Evolutionary conservation across 2,888 invertebrate genomes (phyloP).

Genomic region (Pristionchus entomophagus): DNA sequence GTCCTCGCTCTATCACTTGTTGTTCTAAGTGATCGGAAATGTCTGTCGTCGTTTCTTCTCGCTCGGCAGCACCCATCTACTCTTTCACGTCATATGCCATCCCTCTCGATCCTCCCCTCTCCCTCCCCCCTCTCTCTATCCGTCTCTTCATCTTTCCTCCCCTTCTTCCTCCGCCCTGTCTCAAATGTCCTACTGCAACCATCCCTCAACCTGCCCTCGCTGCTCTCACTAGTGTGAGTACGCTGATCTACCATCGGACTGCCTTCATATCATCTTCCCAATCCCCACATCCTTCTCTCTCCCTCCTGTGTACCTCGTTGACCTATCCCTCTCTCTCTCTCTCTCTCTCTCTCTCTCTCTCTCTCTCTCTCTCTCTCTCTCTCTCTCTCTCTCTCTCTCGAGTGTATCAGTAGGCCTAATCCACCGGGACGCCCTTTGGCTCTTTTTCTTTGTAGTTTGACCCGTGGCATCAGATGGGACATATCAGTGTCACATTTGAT

Average conservation of each 20-base stretch:
- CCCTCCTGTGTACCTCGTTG: background rate
- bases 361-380: background rate
- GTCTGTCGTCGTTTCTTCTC: conserved; percentile 10
- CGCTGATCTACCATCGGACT: conserved; percentile 21
- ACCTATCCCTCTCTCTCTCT: background rate
- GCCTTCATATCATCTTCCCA: background rate
- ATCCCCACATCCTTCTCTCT: background rate
- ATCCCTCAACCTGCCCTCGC: conserved; percentile 6
- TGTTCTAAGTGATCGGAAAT: conserved; percentile 9
- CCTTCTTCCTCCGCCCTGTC: conserved; percentile 33
- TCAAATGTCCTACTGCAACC: conserved; percentile 33
- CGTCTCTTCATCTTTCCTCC: background rate
- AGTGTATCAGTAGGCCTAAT: conserved; percentile 29
- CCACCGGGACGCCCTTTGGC: background rate
- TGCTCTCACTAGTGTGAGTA: conserved; percentile 18
- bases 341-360: background rate
- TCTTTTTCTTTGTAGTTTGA: background rate
- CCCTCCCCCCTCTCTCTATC: background rate
- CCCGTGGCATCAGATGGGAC: background rate
- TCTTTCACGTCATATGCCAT: conserved; percentile 41
- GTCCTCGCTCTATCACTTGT: background rate
- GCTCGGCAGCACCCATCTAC: background rate
- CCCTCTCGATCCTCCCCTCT: conserved; percentile 11
- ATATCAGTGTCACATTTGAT: background rate
- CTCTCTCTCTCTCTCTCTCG: background rate